Conservation (phyloP, 1,140 invertebrate species). For the Neodiprion fabricii region DNA sequence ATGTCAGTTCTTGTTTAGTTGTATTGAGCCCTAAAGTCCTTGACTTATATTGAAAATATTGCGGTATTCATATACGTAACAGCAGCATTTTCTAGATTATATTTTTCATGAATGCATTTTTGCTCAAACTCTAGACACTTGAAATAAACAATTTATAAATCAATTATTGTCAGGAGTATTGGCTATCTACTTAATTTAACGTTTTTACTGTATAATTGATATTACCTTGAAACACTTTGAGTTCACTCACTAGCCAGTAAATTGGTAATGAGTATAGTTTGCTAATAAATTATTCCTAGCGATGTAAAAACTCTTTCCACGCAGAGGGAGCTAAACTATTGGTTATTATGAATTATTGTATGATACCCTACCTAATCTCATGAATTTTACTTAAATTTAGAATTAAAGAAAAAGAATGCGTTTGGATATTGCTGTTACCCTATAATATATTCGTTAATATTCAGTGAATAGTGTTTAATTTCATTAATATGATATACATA, state of each 20-base stretch:
- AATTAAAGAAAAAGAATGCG: not conserved
- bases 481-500: not conserved
- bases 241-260: not conserved
- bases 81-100: too few relatives aligned
- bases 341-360: not conserved
- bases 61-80: too few relatives aligned
- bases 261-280: not conserved
- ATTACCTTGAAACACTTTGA: not conserved
- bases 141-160: not conserved
- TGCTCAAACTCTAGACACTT: not conserved
- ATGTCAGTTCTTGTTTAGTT: too few relatives aligned
- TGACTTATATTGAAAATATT: too few relatives aligned
- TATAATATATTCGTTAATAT: constrained; percentile 6
- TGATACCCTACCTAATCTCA: not conserved
- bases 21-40: too few relatives aligned
- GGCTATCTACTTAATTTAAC: not conserved
- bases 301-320: not conserved
- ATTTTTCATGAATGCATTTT: not conserved
- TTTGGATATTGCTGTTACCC: not conserved
- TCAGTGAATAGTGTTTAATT: not conserved
- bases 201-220: constrained; percentile 1
- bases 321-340: not conserved
- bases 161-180: not conserved
- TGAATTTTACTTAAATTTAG: not conserved
- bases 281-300: not conserved